These are phyloP conservation scores for Coleophora flavipennella DNA, from an alignment of 2,888 invertebrate genomes.

Conservation along the genomic window DNA sequence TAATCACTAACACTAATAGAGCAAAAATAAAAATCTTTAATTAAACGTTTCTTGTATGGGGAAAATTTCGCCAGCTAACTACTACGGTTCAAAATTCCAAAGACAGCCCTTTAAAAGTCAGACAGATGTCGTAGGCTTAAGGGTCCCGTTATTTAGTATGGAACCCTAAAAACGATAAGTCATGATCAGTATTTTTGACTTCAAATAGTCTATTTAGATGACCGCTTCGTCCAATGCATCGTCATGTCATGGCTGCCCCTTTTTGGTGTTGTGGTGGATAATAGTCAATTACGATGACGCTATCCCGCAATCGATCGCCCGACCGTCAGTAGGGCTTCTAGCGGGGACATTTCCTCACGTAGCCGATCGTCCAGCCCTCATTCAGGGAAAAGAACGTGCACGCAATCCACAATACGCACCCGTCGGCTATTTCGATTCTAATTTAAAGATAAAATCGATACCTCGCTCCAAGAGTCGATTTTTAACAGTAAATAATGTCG, in stretches of 20 bases:
- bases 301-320: slow-evolving; percentile 27
- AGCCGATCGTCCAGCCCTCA: slow-evolving; percentile 37
- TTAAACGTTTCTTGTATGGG: no score
- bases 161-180: slow-evolving; percentile 5
- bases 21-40: no score
- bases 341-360: slow-evolving; percentile 49
- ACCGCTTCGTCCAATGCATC: slow-evolving; percentile 1
- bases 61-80: no score
- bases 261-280: slow-evolving; percentile 4
- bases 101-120: no score
- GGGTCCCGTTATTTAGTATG: no score
- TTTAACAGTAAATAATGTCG: neutral
- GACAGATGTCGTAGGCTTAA: no score
- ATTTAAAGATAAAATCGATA: slow-evolving; percentile 27
- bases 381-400: slow-evolving; percentile 46
- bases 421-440: slow-evolving; percentile 20
- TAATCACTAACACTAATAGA: no score
- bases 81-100: no score
- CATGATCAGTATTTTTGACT: slow-evolving; percentile 3
- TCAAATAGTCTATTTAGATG: neutral
- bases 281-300: slow-evolving; percentile 15
- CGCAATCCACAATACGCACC: slow-evolving; percentile 39
- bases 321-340: slow-evolving; percentile 21
- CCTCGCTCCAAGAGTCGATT: slow-evolving; percentile 2
- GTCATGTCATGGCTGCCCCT: slow-evolving; percentile 1